Percentiles rank a stretch among this genome's conserved stretches.
These are phyloP conservation scores for Apomyelois bistriatella DNA, from an alignment of 2,888 invertebrate genomes.

Conservation along the genomic window DNA sequence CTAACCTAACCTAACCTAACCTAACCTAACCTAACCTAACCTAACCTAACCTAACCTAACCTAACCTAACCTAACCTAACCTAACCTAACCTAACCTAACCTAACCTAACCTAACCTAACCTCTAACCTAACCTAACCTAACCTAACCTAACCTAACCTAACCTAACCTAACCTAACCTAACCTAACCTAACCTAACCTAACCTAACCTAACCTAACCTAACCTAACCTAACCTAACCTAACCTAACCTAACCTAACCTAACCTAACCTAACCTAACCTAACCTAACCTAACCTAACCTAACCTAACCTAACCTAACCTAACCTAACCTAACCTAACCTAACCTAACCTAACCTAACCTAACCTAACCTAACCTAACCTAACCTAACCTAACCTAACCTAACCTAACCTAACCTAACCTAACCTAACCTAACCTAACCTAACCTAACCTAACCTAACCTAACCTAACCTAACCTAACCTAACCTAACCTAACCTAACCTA, in stretches of 20 bases:
- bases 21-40: conserved; percentile 16
- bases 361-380: conserved; percentile 20
- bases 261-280: conserved; percentile 19
- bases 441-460: too few species aligned
- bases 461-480: conserved; percentile 18
- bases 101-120: conserved; percentile 25
- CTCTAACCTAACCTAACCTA: too few species aligned
- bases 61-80: too few species aligned
- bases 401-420: conserved; percentile 20
- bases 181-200: conserved; percentile 23
- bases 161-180: conserved; percentile 21
- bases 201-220: conserved; percentile 24
- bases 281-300: conserved; percentile 16
- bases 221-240: too few species aligned
- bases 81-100: conserved; percentile 11
- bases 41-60: too few species aligned
- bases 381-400: conserved; percentile 17
- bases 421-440: conserved; percentile 19
- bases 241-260: conserved; percentile 19
- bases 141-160: conserved; percentile 21
- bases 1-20: conserved; percentile 19
- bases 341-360: conserved; percentile 17
- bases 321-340: conserved; percentile 19
- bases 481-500: conserved; percentile 2
- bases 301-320: conserved; percentile 19